A percentile compares a stretch with the other conserved stretches of the same genome.
Conservation (phyloP, 2,888 invertebrate genomes). For the Leptopilina drosophilae region DNA sequence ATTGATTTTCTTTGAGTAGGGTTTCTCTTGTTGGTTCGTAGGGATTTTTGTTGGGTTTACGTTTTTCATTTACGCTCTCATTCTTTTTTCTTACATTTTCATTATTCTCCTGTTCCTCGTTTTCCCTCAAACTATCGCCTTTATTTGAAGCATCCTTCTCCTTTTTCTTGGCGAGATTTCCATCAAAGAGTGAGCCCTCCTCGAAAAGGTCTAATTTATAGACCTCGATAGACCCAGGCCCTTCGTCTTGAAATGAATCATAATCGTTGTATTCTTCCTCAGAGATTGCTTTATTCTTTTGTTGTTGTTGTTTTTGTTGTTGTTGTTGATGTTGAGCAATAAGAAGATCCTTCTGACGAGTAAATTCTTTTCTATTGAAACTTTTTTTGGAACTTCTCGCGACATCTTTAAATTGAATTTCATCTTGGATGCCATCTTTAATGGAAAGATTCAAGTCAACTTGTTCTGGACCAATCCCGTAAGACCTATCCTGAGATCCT, state of each 20-base stretch:
- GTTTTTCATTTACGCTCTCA: background rate
- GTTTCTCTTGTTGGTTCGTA: background rate
- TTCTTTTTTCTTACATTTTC: background rate
- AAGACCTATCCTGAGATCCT: slow-evolving; percentile 46
- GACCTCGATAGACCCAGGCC: slow-evolving; percentile 69
- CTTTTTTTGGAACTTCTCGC: background rate
- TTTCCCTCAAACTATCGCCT: background rate
- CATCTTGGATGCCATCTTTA: slow-evolving; percentile 15
- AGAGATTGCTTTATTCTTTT: background rate
- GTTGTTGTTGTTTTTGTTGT: background rate
- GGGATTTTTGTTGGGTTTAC: background rate
- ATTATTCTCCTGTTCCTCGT: background rate
- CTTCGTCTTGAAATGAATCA: slow-evolving; percentile 65
- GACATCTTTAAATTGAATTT: slow-evolving; percentile 4
- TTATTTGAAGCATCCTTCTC: background rate
- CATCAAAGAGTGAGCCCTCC: slow-evolving; percentile 56
- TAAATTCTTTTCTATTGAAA: background rate
- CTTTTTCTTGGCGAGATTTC: slow-evolving; percentile 10
- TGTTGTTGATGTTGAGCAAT: slow-evolving; percentile 4
- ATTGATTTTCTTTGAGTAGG: background rate
- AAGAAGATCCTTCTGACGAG: background rate
- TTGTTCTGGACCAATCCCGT: slow-evolving; percentile 1
- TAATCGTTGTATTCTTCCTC: slow-evolving; percentile 14
- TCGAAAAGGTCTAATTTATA: slow-evolving; percentile 66
- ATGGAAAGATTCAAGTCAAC: slow-evolving; percentile 2